Conservation (phyloP, 2,113 vertebrate species). For the Entomyzon cyanotis region DNA sequence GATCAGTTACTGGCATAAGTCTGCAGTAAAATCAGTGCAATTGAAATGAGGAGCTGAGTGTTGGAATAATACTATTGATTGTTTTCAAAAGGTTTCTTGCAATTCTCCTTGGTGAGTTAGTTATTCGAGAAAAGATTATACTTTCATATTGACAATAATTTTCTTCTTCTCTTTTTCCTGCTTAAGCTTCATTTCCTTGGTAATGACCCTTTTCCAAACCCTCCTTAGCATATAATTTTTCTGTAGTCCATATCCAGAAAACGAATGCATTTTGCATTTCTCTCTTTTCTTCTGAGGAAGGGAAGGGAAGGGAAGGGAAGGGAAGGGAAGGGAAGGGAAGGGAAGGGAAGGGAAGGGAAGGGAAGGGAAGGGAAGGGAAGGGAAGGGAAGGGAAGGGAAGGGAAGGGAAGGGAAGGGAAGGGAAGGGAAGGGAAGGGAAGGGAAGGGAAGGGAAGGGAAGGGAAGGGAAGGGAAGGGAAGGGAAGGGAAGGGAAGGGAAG, state of each 20-base stretch:
- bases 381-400: background rate
- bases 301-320: too few species aligned
- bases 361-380: too few species aligned
- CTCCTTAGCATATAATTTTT: background rate
- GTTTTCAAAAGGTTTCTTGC: background rate
- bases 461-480: too few species aligned
- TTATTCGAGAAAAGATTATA: background rate
- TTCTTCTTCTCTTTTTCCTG: background rate
- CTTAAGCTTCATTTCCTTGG: background rate
- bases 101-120: background rate
- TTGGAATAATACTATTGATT: background rate
- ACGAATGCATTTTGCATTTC: background rate
- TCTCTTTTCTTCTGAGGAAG: background rate
- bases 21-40: background rate
- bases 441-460: too few species aligned
- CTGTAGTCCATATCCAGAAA: background rate
- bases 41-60: background rate
- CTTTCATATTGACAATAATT: background rate
- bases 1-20: background rate
- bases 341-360: too few species aligned
- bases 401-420: too few species aligned
- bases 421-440: background rate
- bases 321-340: background rate
- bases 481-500: too few species aligned
- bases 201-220: background rate